These are phyloP conservation scores for Oenanthe melanoleuca DNA, from an alignment of 2,113 vertebrate genomes.

Conservation along the genomic window DNA sequence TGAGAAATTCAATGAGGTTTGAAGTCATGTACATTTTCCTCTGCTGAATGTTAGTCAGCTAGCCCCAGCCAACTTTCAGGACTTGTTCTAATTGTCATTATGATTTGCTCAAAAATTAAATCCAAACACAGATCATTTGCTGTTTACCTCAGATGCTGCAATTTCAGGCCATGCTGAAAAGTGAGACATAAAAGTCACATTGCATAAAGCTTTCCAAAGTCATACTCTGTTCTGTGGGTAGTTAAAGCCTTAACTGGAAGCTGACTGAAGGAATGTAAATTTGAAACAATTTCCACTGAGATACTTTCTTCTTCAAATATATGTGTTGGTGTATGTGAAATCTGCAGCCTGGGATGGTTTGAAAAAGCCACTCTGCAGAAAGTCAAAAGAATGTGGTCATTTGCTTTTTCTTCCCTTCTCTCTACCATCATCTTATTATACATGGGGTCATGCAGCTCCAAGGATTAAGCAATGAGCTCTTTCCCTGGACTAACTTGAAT, in stretches of 20 bases:
- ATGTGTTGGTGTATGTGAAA: fast-evolving
- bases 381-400: background rate
- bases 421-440: background rate
- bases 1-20: background rate
- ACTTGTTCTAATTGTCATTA: background rate
- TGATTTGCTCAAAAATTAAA: background rate
- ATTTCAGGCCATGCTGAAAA: background rate
- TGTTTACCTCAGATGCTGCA: background rate
- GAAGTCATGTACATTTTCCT: background rate
- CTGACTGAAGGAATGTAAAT: background rate
- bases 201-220: background rate
- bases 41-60: background rate
- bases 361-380: background rate
- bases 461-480: background rate
- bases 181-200: background rate
- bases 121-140: background rate
- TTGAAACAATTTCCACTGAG: background rate
- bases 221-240: background rate
- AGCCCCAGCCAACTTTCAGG: background rate
- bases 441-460: background rate
- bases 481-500: background rate
- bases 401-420: background rate
- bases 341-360: background rate
- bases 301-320: background rate
- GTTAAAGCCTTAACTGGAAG: background rate